phyloP scores from a whole-genome alignment of 2,888 invertebrate species.

The Petrophora chlorosata region DNA sequence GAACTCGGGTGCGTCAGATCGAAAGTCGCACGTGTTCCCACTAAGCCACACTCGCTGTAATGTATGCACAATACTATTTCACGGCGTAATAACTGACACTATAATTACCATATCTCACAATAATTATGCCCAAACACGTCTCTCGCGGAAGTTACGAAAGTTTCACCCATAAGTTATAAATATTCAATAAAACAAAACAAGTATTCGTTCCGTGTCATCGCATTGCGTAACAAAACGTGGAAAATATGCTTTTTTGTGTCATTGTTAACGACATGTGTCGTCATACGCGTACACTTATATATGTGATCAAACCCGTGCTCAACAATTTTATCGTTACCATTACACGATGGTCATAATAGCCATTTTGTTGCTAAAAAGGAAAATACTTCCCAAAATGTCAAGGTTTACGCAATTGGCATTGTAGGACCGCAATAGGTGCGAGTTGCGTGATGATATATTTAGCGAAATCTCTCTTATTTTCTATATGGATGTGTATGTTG shows the following conservation, averaged over 20 bases:
- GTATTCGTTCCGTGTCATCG: conserved; percentile 43
- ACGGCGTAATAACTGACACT: too few relatives aligned
- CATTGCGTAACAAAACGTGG: conserved; percentile 33
- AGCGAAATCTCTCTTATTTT: conserved; percentile 73
- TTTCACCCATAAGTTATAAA: conserved; percentile 56
- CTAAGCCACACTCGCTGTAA: too few relatives aligned
- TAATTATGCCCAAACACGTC: conserved; percentile 54
- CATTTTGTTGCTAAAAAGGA: conserved; percentile 45
- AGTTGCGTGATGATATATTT: conserved; percentile 71
- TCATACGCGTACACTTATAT: neutral
- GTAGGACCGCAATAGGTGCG: conserved; percentile 59
- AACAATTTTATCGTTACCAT: conserved; percentile 14
- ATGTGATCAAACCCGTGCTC: neutral
- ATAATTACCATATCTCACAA: conserved; percentile 36
- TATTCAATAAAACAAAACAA: conserved; percentile 55
- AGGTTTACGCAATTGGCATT: conserved; percentile 69
- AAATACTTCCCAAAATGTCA: conserved; percentile 60
- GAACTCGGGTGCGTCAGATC: too few relatives aligned
- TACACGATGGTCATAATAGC: conserved; percentile 10
- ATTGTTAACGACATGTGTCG: conserved; percentile 17
- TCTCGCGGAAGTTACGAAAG: conserved; percentile 57
- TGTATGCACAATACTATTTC: too few relatives aligned
- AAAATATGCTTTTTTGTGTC: conserved; percentile 26
- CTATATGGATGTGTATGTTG: conserved; percentile 64
- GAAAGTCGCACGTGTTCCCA: too few relatives aligned